These are phyloP conservation scores for Drosophila nigromelanica DNA, from an alignment of 1,140 invertebrate species.

Conservation along the genomic window DNA sequence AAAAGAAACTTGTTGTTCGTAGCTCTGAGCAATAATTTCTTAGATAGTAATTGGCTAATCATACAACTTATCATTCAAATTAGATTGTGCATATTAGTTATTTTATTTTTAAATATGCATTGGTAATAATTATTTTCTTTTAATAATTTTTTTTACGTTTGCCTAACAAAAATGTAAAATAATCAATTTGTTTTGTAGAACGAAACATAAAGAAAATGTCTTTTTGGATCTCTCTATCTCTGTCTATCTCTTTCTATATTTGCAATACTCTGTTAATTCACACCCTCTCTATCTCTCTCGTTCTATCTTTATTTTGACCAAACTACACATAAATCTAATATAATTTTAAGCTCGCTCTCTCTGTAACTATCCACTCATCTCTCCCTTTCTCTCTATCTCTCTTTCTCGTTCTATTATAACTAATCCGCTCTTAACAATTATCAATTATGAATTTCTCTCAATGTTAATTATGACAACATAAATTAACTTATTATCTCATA, in stretches of 20 bases:
- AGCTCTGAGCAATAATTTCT: constrained; percentile 14
- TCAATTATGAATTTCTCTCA: constrained; percentile 39
- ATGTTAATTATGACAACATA: constrained; percentile 44
- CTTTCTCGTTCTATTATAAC: constrained; percentile 14
- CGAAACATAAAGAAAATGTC: constrained; percentile 75
- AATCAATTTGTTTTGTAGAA: constrained; percentile 61
- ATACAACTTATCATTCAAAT: constrained; percentile 32
- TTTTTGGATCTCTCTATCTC: constrained; percentile 81
- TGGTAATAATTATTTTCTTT: constrained; percentile 47
- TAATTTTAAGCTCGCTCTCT: constrained; percentile 2
- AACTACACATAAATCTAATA: constrained; percentile 13
- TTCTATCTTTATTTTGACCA: constrained; percentile 18
- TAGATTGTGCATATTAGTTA: constrained; percentile 42
- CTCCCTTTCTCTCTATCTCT: constrained; percentile 9
- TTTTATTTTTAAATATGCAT: constrained; percentile 56
- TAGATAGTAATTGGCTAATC: constrained; percentile 24
- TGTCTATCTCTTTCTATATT: constrained; percentile 7
- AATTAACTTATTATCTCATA: constrained; percentile 44
- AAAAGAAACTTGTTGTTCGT: constrained; percentile 11
- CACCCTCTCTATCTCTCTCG: constrained; percentile 31
- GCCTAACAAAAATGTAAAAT: constrained; percentile 63
- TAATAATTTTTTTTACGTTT: constrained; percentile 35
- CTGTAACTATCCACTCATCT: constrained; percentile 25
- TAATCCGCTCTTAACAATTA: constrained; percentile 31
- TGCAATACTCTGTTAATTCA: not conserved